A percentile compares a stretch with the other conserved stretches of the same genome.
Evolutionary conservation across 2,888 invertebrate species (phyloP).

Genomic region (Matsumyia berberina): DNA sequence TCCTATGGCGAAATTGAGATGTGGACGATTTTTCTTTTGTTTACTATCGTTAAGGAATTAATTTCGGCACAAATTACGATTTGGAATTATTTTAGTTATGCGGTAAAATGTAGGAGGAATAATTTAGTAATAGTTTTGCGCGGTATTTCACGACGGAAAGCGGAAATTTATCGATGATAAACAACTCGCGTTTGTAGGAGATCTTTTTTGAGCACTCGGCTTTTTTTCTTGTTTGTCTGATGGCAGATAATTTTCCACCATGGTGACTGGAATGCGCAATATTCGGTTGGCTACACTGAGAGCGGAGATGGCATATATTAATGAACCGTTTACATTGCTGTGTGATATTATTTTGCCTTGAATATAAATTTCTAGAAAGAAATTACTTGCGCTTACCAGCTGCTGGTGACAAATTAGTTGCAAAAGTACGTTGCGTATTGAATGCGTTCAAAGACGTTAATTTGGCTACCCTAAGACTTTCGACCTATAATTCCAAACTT

Average conservation of each 20-base stretch:
- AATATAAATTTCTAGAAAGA: too few relatives aligned
- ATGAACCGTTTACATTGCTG: background rate
- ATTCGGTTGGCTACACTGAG: slow-evolving; percentile 36
- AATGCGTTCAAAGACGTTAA: too few relatives aligned
- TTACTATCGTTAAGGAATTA: slow-evolving; percentile 56
- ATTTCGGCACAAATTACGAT: slow-evolving; percentile 14
- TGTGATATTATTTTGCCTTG: too few relatives aligned
- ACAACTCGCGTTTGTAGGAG: slow-evolving; percentile 37
- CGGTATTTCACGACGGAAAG: slow-evolving; percentile 13
- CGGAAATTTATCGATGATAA: slow-evolving; percentile 37
- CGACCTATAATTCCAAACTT: too few relatives aligned
- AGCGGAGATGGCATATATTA: background rate
- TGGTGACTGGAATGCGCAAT: slow-evolving; percentile 47
- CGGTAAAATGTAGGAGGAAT: background rate
- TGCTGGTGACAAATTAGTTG: too few relatives aligned
- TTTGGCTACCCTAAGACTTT: too few relatives aligned
- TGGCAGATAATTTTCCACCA: slow-evolving; percentile 64
- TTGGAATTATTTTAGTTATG: slow-evolving; percentile 5
- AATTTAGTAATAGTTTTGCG: slow-evolving; percentile 23
- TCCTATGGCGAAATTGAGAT: slow-evolving; percentile 52
- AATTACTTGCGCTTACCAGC: too few relatives aligned
- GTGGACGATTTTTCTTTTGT: slow-evolving; percentile 54
- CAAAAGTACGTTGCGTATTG: too few relatives aligned
- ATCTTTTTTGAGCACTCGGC: slow-evolving; percentile 65
- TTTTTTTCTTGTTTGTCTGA: slow-evolving; percentile 68